These are phyloP conservation scores for Hirudo medicinalis DNA, from an alignment of 1,140 invertebrate genomes.

Conservation along the genomic window DNA sequence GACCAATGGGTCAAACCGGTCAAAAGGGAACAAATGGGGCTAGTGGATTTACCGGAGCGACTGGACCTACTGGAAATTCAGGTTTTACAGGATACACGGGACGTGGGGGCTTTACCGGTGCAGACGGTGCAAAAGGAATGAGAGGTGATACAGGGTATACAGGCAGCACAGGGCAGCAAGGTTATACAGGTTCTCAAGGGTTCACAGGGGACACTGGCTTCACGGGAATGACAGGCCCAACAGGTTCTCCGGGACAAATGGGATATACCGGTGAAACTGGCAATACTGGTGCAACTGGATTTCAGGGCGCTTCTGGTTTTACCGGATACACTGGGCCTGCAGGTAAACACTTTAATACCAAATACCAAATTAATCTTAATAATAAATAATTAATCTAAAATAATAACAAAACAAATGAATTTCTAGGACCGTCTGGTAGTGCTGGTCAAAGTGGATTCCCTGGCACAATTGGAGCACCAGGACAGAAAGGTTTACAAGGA, in stretches of 20 bases:
- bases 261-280: no score
- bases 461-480: conserved; percentile 10
- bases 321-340: no score
- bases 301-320: no score
- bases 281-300: no score
- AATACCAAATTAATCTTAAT: no score
- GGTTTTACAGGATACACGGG: background rate
- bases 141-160: background rate
- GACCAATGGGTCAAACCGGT: background rate
- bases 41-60: background rate
- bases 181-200: conserved; percentile 5
- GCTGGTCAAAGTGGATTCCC: background rate
- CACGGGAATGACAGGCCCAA: conserved; percentile 4
- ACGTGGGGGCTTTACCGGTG: background rate
- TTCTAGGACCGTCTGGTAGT: background rate
- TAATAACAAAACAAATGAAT: no score
- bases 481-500: background rate
- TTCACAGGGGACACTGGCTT: background rate
- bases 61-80: background rate
- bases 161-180: background rate
- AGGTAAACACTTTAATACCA: no score
- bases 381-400: no score
- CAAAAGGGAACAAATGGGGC: background rate
- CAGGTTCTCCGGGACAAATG: no score
- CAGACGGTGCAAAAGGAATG: background rate